Conservation (phyloP, 2,113 vertebrate species). For the Polyodon spathula region DNA sequence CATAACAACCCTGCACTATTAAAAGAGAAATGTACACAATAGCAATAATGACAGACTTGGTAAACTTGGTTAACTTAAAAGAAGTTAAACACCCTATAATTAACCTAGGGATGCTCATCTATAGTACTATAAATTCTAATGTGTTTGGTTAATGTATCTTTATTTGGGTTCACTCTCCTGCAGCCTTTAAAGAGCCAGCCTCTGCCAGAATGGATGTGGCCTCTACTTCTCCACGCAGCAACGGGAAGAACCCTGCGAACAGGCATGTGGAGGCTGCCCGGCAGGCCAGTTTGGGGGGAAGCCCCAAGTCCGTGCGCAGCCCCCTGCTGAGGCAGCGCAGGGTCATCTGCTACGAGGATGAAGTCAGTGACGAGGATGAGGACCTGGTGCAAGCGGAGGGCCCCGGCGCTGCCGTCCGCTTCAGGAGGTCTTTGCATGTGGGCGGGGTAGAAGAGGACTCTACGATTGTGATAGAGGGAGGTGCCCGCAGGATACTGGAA, state of each 20-base stretch:
- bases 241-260: slow-evolving; percentile 37
- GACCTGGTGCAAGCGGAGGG: slow-evolving; percentile 35
- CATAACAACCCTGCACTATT: too few species aligned
- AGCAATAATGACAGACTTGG: too few species aligned
- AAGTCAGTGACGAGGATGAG: slow-evolving; percentile 55
- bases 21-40: too few species aligned
- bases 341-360: slow-evolving; percentile 65
- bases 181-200: slow-evolving; percentile 44
- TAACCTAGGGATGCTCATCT: too few species aligned
- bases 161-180: not conserved
- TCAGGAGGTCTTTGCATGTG: slow-evolving; percentile 30
- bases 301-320: slow-evolving; percentile 60
- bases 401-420: slow-evolving; percentile 17
- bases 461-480: too few species aligned
- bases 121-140: too few species aligned
- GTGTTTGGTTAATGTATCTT: too few species aligned
- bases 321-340: slow-evolving; percentile 73
- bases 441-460: too few species aligned
- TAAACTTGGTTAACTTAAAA: too few species aligned
- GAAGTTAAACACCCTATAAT: too few species aligned
- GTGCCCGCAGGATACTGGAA: too few species aligned
- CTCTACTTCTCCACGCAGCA: slow-evolving; percentile 26
- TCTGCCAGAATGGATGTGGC: slow-evolving; percentile 41
- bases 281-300: slow-evolving; percentile 54
- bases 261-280: slow-evolving; percentile 45